Conservation (phyloP, 2,888 invertebrate species). For the Brenthis daphne region DNA sequence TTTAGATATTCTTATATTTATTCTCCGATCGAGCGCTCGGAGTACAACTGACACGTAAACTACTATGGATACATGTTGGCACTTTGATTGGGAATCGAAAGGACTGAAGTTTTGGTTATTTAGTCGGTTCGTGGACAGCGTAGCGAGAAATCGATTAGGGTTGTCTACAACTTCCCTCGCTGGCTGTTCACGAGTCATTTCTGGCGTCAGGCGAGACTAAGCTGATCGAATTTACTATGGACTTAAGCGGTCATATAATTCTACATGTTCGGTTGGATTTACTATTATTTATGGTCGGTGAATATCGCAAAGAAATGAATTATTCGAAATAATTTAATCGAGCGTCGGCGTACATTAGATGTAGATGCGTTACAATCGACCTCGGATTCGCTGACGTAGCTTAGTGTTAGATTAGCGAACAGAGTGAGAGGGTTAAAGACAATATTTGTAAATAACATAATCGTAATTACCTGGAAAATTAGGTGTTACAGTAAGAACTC, state of each 20-base stretch:
- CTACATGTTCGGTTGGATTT: constrained; percentile 67
- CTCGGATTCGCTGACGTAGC: constrained; percentile 76
- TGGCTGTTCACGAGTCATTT: constrained; percentile 60
- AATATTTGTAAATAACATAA: constrained; percentile 83
- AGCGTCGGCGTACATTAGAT: constrained; percentile 66
- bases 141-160: constrained; percentile 40
- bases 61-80: constrained; percentile 48
- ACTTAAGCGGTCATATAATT: constrained; percentile 76
- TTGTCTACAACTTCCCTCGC: constrained; percentile 40
- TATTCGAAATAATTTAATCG: constrained; percentile 68
- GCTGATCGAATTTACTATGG: constrained; percentile 82
- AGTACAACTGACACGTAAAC: constrained; percentile 56
- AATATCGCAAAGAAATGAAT: constrained; percentile 60
- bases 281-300: constrained; percentile 65
- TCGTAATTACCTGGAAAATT: constrained; percentile 75
- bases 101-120: constrained; percentile 70
- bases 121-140: constrained; percentile 57
- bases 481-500: constrained; percentile 69
- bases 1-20: constrained; percentile 88
- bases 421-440: constrained; percentile 83
- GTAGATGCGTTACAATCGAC: constrained; percentile 74
- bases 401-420: constrained; percentile 78
- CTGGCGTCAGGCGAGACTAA: constrained; percentile 66
- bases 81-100: constrained; percentile 47
- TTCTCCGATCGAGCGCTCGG: constrained; percentile 80